Evolutionary conservation across 2,888 invertebrate species (phyloP).

Genomic region (Pyrrhopygopsis socrates): DNA sequence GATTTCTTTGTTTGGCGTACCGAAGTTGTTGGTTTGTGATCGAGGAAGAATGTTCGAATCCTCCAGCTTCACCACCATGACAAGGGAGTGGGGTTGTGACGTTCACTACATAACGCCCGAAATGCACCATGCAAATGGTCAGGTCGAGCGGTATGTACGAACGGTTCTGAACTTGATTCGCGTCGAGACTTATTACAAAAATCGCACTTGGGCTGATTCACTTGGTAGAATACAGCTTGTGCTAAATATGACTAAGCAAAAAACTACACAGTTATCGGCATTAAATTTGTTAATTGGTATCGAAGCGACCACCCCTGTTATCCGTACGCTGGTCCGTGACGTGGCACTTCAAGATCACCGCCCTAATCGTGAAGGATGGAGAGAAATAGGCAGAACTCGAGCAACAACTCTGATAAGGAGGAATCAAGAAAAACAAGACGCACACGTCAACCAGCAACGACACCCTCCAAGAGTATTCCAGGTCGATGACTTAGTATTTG

Average conservation of each 20-base stretch:
- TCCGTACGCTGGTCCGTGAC: slow-evolving; percentile 54
- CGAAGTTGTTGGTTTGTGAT: slow-evolving; percentile 45
- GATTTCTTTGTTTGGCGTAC: slow-evolving; percentile 58
- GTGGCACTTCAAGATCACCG: slow-evolving; percentile 4
- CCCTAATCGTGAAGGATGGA: slow-evolving; percentile 55
- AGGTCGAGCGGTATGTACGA: slow-evolving; percentile 56
- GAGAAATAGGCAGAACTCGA: slow-evolving; percentile 31
- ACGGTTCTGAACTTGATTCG: slow-evolving; percentile 64
- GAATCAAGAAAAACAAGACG: slow-evolving; percentile 53
- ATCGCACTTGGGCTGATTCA: slow-evolving; percentile 14
- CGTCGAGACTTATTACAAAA: slow-evolving; percentile 42
- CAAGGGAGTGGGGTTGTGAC: slow-evolving; percentile 39
- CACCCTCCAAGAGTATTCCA: slow-evolving; percentile 25
- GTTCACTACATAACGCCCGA: slow-evolving; percentile 61
- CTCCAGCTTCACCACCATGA: slow-evolving; percentile 21
- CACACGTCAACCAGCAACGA: slow-evolving; percentile 31
- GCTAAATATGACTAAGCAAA: slow-evolving; percentile 58
- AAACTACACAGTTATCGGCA: slow-evolving; percentile 46
- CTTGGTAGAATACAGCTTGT: slow-evolving; percentile 50
- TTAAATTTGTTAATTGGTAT: slow-evolving; percentile 52
- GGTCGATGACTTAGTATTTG: slow-evolving; percentile 68
- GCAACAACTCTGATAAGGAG: background rate
- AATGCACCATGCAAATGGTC: slow-evolving; percentile 70
- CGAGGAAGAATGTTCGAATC: slow-evolving; percentile 58
- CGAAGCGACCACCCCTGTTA: slow-evolving; percentile 50